phyloP scores from a whole-genome alignment of 53 echinoderm and acorn worm species.

The Astropecten irregularis region DNA sequence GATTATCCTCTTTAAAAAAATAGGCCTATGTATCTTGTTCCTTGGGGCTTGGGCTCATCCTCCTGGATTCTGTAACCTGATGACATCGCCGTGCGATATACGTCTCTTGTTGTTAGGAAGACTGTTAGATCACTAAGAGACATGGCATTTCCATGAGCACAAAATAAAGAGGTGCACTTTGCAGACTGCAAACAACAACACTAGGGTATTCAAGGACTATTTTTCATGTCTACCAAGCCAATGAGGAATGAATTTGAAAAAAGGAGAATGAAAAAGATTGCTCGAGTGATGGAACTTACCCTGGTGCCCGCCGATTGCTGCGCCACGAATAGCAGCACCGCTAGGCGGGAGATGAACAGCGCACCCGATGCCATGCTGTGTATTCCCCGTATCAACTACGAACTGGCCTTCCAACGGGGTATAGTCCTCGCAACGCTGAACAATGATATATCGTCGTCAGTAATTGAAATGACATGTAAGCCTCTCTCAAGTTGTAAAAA shows the following conservation, averaged over 20 bases:
- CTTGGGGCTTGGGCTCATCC: too few relatives aligned
- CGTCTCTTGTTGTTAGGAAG: too few relatives aligned
- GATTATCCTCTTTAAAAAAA: too few relatives aligned
- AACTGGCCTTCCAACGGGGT: background rate
- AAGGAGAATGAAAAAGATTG: background rate
- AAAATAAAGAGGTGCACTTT: too few relatives aligned
- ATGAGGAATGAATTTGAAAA: background rate
- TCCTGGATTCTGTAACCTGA: too few relatives aligned
- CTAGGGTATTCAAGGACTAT: background rate
- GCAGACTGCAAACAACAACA: too few relatives aligned
- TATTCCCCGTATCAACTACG: background rate
- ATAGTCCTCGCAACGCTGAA: background rate
- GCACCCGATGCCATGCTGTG: conserved; percentile 24
- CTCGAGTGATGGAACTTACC: conserved; percentile 18
- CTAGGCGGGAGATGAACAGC: background rate
- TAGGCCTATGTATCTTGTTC: too few relatives aligned
- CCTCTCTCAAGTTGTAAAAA: conserved; percentile 19
- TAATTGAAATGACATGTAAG: conserved; percentile 33
- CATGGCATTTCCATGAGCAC: too few relatives aligned
- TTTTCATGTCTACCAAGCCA: background rate
- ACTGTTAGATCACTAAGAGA: too few relatives aligned
- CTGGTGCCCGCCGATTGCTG: conserved; percentile 21
- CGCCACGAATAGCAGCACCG: conserved; percentile 8
- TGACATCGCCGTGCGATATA: too few relatives aligned
- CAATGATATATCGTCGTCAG: conserved; percentile 27